These are phyloP conservation scores for Dysdera silvatica DNA, from an alignment of 1,140 invertebrate species.

Conservation along the genomic window DNA sequence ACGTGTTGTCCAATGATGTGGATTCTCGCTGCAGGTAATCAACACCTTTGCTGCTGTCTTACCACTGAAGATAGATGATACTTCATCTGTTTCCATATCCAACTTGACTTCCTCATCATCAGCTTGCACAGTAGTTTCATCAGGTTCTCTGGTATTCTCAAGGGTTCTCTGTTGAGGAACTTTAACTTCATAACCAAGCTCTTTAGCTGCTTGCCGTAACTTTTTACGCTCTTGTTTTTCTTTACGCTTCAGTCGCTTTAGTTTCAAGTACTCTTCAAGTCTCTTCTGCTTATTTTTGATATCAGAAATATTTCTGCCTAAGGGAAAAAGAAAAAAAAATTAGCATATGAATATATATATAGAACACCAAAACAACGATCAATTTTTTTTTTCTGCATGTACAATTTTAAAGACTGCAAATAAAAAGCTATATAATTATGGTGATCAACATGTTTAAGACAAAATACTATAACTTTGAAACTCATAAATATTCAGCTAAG, in stretches of 20 bases:
- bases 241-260: slow-evolving; percentile 41
- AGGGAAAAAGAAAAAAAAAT: background rate
- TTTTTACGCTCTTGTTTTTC: slow-evolving; percentile 30
- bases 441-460: too few species aligned
- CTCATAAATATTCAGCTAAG: too few species aligned
- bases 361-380: too few species aligned
- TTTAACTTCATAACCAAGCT: slow-evolving; percentile 39
- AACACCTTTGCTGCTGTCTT: slow-evolving; percentile 86
- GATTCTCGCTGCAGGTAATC: slow-evolving; percentile 88
- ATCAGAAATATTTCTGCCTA: slow-evolving; percentile 36
- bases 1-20: slow-evolving; percentile 74
- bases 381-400: too few species aligned
- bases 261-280: slow-evolving; percentile 39
- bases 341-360: too few species aligned
- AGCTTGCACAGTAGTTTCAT: slow-evolving; percentile 78
- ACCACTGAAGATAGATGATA: slow-evolving; percentile 74
- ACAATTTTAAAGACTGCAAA: too few species aligned
- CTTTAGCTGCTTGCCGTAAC: background rate
- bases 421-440: too few species aligned
- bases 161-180: slow-evolving; percentile 82
- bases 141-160: slow-evolving; percentile 80
- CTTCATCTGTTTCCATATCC: slow-evolving; percentile 79
- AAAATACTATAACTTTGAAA: too few species aligned
- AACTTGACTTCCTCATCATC: slow-evolving; percentile 64
- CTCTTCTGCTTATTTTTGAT: slow-evolving; percentile 43